Base-by-base conservation (phyloP, 1,140 invertebrate species). In the Ips typographus region DNA sequence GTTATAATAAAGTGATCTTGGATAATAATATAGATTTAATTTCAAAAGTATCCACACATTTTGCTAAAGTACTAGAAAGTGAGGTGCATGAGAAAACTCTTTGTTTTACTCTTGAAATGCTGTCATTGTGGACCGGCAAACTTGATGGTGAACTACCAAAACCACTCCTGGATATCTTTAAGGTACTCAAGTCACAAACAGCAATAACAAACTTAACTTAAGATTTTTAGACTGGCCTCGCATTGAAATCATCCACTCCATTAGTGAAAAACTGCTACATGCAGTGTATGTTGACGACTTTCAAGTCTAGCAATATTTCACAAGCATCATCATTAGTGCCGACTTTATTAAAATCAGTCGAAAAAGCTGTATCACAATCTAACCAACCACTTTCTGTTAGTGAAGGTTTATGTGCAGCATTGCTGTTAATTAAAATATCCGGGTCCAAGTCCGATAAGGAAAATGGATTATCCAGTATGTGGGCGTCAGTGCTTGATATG, bases 61-160 rank as follows among this genome's bases (percentile, higher is more conserved):
- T 94, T 76, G 83, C 91, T 8, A 91, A 92, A 77, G 86, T 94
- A 37, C 83, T 98, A 37, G 92, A 95, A 77, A 86, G 86, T 42
- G 96, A 98, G 85, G 91, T 93, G 58, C 94, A 98, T 80, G 96
- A 98, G 82, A 94, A 94, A 74, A 95, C 94, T 1, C 80, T 97
- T 39, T 87, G 92, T 69, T 88, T 90, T 73, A 88, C 91, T 2
- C 82, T 97, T 4, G 88, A 93, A 73, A 90, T 91, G 86, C 86
- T 96, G 79, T 84, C 87, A 5, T 76, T 90, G 4, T 97, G 95
- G 95, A 87, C 89, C 57, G 74, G 80, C 3, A 90, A 90, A 76
- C 89, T 93, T 71, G 81, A 77, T 1, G 85, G 82, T n/a, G 82
- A 86, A 68, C 82, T 93, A 41, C 91, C 93, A 1, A 86, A 87